Percentiles rank a stretch among this genome's conserved stretches.
Evolutionary conservation across 2,797 vertebrate genomes (phyloP).

Genomic region (Gobio occitaniae): DNA sequence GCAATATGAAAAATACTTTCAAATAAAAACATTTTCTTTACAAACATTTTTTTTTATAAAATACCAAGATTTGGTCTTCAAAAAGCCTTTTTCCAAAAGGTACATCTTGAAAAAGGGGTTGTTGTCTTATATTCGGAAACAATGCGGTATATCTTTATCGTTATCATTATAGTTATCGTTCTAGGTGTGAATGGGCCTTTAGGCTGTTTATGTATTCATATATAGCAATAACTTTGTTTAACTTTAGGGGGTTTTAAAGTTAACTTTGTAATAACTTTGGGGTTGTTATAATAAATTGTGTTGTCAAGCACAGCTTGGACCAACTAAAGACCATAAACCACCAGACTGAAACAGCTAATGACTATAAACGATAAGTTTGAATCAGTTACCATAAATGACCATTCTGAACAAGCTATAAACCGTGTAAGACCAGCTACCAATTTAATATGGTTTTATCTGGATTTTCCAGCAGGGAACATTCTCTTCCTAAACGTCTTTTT

Average conservation of each 20-base stretch:
- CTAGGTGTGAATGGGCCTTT: not conserved
- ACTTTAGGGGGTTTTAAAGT: too few relatives aligned
- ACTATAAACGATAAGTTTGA: not conserved
- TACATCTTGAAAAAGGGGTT: too few relatives aligned
- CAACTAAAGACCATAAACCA: not conserved
- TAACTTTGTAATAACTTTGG: too few relatives aligned
- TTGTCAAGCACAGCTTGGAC: not conserved
- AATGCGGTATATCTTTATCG: too few relatives aligned
- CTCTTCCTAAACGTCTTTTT: slow-evolving; percentile 17
- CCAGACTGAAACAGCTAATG: not conserved
- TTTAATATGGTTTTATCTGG: not conserved
- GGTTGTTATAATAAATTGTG: not conserved
- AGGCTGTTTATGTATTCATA: not conserved
- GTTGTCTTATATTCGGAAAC: too few relatives aligned
- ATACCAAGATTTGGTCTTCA: too few relatives aligned
- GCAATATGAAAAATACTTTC: too few relatives aligned
- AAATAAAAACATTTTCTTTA: too few relatives aligned
- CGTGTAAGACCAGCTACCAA: not conserved
- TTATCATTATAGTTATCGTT: too few relatives aligned
- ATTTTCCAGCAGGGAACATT: slow-evolving; percentile 26
- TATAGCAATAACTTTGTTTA: too few relatives aligned
- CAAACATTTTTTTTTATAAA: too few relatives aligned
- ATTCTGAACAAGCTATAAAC: not conserved
- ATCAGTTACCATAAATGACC: not conserved
- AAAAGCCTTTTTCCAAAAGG: too few relatives aligned